Conservation (phyloP, 2,888 invertebrate genomes). For the Calameuta idolon region DNA sequence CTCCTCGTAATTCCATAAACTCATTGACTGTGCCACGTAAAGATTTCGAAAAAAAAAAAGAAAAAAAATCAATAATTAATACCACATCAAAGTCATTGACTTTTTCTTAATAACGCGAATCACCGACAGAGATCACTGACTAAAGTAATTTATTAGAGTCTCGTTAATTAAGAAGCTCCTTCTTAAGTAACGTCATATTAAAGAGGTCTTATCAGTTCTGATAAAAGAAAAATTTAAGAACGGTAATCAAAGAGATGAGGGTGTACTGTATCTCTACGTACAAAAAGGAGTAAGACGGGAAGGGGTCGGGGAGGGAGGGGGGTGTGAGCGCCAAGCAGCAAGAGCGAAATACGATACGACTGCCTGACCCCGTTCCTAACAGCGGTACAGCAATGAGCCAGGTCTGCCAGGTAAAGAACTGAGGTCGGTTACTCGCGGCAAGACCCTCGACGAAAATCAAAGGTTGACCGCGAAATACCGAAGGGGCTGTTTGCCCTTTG, state of each 20-base stretch:
- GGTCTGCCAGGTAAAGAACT: neutral
- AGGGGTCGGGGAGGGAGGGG: no score
- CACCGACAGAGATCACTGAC: neutral
- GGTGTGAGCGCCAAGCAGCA: neutral
- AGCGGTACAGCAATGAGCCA: neutral
- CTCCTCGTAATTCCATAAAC: neutral
- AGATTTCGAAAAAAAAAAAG: no score
- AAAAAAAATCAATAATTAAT: neutral
- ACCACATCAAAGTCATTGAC: neutral
- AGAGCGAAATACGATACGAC: slow-evolving; percentile 11
- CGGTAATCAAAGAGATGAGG: neutral
- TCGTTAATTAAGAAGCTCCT: neutral
- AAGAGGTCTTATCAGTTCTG: neutral
- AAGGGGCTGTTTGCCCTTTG: slow-evolving; percentile 11
- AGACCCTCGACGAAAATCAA: slow-evolving; percentile 37
- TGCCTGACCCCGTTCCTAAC: neutral
- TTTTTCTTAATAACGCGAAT: neutral
- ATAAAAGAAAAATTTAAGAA: neutral
- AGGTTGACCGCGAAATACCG: slow-evolving; percentile 42
- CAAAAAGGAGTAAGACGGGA: neutral
- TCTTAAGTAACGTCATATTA: neutral
- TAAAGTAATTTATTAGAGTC: neutral
- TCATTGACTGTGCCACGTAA: neutral
- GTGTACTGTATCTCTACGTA: neutral
- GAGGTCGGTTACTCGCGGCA: neutral